A percentile compares a stretch with the other conserved stretches of the same genome.
Evolutionary conservation across 1,140 invertebrate genomes (phyloP).

Genomic region (Bombyx mandarina): DNA sequence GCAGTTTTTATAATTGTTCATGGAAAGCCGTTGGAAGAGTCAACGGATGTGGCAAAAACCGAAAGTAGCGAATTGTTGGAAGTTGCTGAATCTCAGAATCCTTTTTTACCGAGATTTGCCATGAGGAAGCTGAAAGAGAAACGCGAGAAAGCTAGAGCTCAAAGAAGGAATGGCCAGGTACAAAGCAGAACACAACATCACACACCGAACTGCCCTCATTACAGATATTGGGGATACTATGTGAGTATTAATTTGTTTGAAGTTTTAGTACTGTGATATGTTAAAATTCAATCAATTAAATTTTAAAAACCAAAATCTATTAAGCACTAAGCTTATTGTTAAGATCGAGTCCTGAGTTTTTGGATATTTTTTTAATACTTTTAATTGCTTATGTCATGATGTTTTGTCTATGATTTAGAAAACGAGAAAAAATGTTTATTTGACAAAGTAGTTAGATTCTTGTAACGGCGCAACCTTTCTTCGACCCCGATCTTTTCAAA

Average conservation of each 20-base stretch:
- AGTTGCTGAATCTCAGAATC: slow-evolving; percentile 46
- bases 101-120: slow-evolving; percentile 51
- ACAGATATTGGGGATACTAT: slow-evolving; percentile 17
- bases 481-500: slow-evolving; percentile 32
- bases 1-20: slow-evolving; percentile 13
- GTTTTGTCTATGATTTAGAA: no score
- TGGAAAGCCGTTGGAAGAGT: slow-evolving; percentile 27
- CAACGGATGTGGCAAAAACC: slow-evolving; percentile 10
- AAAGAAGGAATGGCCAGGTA: slow-evolving; percentile 30
- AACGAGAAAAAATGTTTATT: background rate
- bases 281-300: background rate
- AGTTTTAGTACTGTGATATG: background rate
- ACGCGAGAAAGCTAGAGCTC: slow-evolving; percentile 30
- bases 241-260: slow-evolving; percentile 20
- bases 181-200: slow-evolving; percentile 15
- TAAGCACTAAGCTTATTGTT: background rate
- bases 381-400: no score
- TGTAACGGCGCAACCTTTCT: slow-evolving; percentile 35
- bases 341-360: no score
- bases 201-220: slow-evolving; percentile 10
- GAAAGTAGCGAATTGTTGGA: slow-evolving; percentile 47
- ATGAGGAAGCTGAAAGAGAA: slow-evolving; percentile 51
- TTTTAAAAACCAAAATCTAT: background rate
- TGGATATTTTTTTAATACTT: no score
- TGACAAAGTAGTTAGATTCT: background rate